Evolutionary conservation across 2,888 invertebrate genomes (phyloP).

Genomic region (Cenopis cana): DNA sequence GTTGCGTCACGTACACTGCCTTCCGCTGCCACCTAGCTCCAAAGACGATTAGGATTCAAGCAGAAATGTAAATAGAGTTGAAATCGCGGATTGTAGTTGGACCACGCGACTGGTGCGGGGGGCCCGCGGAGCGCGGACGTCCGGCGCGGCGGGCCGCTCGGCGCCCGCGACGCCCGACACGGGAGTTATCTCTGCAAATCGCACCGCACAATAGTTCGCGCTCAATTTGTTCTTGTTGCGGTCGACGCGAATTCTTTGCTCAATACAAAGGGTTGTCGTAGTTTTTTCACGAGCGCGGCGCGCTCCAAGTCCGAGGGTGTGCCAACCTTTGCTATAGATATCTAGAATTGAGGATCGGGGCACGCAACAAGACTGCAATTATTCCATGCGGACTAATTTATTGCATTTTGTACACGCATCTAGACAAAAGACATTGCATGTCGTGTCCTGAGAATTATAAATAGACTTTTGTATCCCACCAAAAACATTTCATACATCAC

Average conservation of each 20-base stretch:
- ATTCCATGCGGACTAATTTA: constrained; percentile 60
- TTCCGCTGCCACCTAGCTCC: constrained; percentile 46
- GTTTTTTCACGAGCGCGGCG: constrained; percentile 72
- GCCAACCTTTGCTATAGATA: constrained; percentile 59
- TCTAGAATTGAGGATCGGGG: constrained; percentile 62
- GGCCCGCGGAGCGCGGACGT: constrained; percentile 62
- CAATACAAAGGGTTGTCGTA: constrained; percentile 75
- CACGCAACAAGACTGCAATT: constrained; percentile 61
- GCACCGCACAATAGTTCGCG: constrained; percentile 82
- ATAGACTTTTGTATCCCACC: background rate
- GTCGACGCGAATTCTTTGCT: constrained; percentile 81
- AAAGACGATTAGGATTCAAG: constrained; percentile 51
- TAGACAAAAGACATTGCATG: background rate
- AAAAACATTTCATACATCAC: too few species aligned
- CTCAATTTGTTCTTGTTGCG: constrained; percentile 84
- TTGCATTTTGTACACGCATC: constrained; percentile 48
- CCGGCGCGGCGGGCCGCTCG: constrained; percentile 58
- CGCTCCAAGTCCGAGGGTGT: constrained; percentile 65
- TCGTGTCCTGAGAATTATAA: background rate
- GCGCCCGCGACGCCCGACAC: constrained; percentile 74
- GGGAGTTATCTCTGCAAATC: constrained; percentile 82
- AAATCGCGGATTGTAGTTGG: constrained; percentile 45
- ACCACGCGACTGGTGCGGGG: constrained; percentile 48
- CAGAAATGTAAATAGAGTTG: constrained; percentile 53
- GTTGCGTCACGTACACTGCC: constrained; percentile 63